Conservation (phyloP, 2,888 invertebrate species). For the Podabrus alpinus region DNA sequence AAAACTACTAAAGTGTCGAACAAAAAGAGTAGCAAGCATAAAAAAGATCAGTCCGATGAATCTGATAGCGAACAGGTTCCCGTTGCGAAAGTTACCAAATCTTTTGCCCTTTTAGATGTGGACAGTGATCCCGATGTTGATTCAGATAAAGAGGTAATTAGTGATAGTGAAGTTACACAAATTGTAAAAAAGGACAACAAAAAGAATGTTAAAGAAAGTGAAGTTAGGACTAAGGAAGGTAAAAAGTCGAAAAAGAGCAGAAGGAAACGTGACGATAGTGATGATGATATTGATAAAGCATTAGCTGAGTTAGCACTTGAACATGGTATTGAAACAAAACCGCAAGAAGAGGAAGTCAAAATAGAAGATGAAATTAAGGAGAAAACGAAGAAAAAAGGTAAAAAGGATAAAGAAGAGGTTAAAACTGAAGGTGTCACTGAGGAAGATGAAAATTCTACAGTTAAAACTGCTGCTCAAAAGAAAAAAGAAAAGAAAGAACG, state of each 20-base stretch:
- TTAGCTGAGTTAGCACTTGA: conserved; percentile 83
- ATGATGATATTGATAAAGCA: conserved; percentile 82
- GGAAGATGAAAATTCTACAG: conserved; percentile 63
- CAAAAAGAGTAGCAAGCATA: conserved; percentile 48
- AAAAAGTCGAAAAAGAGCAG: conserved; percentile 76
- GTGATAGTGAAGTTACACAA: conserved; percentile 54
- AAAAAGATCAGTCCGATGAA: conserved; percentile 46
- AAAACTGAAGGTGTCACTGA: conserved; percentile 52
- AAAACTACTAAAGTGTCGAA: conserved; percentile 41
- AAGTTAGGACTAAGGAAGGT: conserved; percentile 52
- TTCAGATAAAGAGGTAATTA: conserved; percentile 48
- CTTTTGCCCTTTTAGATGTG: conserved; percentile 69
- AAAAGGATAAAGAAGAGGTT: conserved; percentile 26
- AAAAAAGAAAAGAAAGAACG: conserved; percentile 88
- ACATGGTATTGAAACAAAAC: conserved; percentile 64
- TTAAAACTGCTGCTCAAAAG: conserved; percentile 85
- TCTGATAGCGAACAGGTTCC: conserved; percentile 51
- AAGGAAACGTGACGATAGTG: conserved; percentile 76
- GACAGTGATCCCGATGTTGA: conserved; percentile 60
- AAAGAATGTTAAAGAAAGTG: conserved; percentile 53
- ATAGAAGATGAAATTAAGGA: conserved; percentile 43
- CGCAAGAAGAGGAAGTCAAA: conserved; percentile 53
- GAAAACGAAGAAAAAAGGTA: conserved; percentile 29
- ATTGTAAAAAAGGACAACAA: conserved; percentile 52
- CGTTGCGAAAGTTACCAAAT: conserved; percentile 54